Evolutionary conservation across 2,888 invertebrate genomes (phyloP).

Genomic region (Drosophila pullipes): DNA sequence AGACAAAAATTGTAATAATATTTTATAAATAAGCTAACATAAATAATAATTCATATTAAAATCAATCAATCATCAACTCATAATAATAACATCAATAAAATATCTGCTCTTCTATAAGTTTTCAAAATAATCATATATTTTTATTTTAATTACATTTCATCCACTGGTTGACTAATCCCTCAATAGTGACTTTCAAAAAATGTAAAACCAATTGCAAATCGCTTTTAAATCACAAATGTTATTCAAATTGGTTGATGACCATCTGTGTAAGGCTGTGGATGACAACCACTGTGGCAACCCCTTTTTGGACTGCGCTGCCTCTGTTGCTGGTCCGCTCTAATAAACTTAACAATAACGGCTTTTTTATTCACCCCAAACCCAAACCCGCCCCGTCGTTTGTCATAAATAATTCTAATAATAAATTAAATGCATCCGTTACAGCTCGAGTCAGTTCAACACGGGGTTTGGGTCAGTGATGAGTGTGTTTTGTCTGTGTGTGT

Average conservation of each 20-base stretch:
- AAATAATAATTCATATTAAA: background rate
- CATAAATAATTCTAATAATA: constrained; percentile 85
- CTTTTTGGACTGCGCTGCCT: constrained; percentile 40
- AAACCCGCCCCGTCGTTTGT: constrained; percentile 59
- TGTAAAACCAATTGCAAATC: constrained; percentile 5
- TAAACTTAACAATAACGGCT: constrained; percentile 79
- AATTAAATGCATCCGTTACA: constrained; percentile 85
- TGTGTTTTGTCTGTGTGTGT: constrained; percentile 42
- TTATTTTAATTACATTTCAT: background rate
- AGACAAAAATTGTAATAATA: background rate
- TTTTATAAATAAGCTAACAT: background rate
- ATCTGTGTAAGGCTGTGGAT: constrained; percentile 3
- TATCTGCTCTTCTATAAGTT: background rate
- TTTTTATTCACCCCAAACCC: constrained; percentile 72
- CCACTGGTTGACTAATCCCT: constrained; percentile 13
- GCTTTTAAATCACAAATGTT: constrained; percentile 9
- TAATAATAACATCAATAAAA: background rate
- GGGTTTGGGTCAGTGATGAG: constrained; percentile 52
- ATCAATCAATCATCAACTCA: background rate
- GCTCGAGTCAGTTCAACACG: constrained; percentile 54
- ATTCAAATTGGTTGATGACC: constrained; percentile 15
- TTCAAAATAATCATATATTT: background rate
- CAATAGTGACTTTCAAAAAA: constrained; percentile 4
- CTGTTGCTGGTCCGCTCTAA: constrained; percentile 54
- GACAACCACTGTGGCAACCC: constrained; percentile 69